These are phyloP conservation scores for Oxyura jamaicensis DNA, from an alignment of 2,113 vertebrate genomes.

Conservation along the genomic window DNA sequence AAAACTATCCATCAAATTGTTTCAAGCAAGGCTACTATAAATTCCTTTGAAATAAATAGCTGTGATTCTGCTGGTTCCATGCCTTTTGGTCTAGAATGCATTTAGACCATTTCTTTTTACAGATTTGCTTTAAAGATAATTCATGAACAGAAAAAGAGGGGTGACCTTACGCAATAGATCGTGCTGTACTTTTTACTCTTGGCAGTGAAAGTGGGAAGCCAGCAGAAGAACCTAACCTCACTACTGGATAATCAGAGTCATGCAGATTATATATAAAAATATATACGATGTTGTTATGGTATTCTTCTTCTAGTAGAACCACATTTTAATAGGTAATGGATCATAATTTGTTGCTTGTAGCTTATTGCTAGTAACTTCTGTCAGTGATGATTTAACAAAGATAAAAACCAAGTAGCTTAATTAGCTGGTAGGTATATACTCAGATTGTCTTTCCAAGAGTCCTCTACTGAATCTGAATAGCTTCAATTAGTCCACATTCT, in stretches of 20 bases:
- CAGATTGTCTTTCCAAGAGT: neutral
- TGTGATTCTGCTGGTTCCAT: neutral
- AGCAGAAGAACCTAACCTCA: neutral
- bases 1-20: neutral
- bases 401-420: neutral
- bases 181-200: neutral
- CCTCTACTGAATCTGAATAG: neutral
- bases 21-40: neutral
- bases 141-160: neutral
- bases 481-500: neutral
- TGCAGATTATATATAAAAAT: neutral
- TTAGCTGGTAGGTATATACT: neutral
- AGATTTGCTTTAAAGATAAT: neutral
- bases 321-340: neutral
- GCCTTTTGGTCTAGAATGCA: neutral
- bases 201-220: neutral
- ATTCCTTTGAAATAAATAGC: neutral
- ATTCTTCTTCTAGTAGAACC: neutral
- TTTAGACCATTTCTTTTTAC: neutral
- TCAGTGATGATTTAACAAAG: neutral
- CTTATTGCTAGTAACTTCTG: neutral
- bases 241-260: neutral
- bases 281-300: neutral
- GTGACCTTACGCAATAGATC: neutral
- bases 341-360: neutral